phyloP scores from a whole-genome alignment of 2,888 invertebrate species.

The Zonitis immaculata region DNA sequence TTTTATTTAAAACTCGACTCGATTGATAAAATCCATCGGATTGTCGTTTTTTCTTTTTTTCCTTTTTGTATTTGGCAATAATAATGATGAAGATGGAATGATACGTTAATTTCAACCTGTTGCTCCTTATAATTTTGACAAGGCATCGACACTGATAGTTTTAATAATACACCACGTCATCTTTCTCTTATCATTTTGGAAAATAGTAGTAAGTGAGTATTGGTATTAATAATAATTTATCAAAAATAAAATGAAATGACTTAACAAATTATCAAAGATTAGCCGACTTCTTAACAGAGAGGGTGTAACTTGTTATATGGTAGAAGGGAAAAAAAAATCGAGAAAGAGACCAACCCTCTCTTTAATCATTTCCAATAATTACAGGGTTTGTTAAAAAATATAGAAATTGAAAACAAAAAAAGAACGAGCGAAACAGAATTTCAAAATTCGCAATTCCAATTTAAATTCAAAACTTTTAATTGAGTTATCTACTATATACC shows the following conservation, averaged over 20 bases:
- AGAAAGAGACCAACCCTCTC: constrained; percentile 13
- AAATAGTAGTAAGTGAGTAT: not conserved
- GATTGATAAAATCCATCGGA: not conserved
- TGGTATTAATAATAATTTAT: not conserved
- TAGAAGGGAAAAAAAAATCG: not conserved
- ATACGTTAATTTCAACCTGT: constrained; percentile 23
- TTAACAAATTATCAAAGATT: constrained; percentile 7
- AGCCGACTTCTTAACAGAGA: constrained; percentile 1
- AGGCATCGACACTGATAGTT: constrained; percentile 6
- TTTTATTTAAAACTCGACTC: not conserved
- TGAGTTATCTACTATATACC: constrained; percentile 22
- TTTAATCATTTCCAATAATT: constrained; percentile 14
- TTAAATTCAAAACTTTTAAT: constrained; percentile 10
- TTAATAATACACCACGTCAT: constrained; percentile 17
- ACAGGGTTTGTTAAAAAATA: constrained; percentile 7
- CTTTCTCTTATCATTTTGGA: not conserved
- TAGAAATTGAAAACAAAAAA: too few species aligned
- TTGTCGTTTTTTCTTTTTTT: too few species aligned
- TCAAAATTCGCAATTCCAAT: constrained; percentile 1
- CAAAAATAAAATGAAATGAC: constrained; percentile 9
- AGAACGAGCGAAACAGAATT: too few species aligned
- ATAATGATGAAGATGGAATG: constrained; percentile 2
- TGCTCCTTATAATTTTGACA: constrained; percentile 6
- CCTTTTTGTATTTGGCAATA: too few species aligned
- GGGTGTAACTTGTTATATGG: not conserved